Evolutionary conservation across 2,113 vertebrate species (phyloP), one percentile per base, ranked within the genome.

Genomic region (Epinephelus lanceolatus): DNA sequence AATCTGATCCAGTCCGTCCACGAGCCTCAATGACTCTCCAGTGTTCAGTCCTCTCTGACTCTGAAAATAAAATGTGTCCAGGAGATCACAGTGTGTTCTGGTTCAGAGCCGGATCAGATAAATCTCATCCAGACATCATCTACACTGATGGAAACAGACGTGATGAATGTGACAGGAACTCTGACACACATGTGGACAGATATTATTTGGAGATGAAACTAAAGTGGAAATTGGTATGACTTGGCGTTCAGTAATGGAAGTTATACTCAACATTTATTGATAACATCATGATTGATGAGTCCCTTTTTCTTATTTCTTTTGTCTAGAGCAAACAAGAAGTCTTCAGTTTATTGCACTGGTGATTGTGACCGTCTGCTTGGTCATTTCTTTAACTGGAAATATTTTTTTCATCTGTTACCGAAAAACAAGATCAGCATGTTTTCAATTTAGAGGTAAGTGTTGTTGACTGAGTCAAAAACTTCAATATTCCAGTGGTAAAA

Each of bases 21-120:
- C 85, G 0, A 81, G 67, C 2, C 40, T 63, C 74, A 4, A 68
- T 89, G 61, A 63, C 70, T 77, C 80, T 90, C 27, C 80, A 67
- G 68, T 88, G 89, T 71, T 91, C 81, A 6, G 55, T 90, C 65
- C n/a, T 89, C 57, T 68, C 61, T 47, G 66, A 65, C 17, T 19
- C 37, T 51, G 62, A 73, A 7, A 82, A 33, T 0, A 63, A 73
- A 15, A 52, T 10, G 11, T 92, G 80, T 76, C 30, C 73, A 37
- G 74, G 19, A 47, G 79, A 30, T 9, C 65, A 60, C 85, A 75
- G 25, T 10, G 63, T 86, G 17, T 78, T n/a, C 85, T 92, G 91
- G 91, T 83, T 92, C 78, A 84, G 14, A 72, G 42, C 45, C 2
- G 45, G 66, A 59, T 12, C 72, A 25, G 42, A 65, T 8, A 13